Conservation (phyloP, 23 tunicate genomes). For the Botrylloides violaceus region DNA sequence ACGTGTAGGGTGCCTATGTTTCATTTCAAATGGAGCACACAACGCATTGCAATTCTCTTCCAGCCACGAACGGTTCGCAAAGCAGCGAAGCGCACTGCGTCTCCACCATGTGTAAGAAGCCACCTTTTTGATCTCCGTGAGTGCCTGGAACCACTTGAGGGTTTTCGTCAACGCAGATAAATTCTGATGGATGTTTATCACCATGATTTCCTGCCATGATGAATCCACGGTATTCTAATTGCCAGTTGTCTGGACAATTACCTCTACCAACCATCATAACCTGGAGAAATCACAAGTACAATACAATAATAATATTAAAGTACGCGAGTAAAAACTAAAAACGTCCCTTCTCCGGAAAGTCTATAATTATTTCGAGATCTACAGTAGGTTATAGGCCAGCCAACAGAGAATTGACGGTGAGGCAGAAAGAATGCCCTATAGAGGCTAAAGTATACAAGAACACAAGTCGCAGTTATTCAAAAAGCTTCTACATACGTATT, state of each 20-base stretch:
- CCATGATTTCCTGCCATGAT: constrained; percentile 37
- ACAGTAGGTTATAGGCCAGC: no score
- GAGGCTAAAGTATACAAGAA: no score
- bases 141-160: constrained; percentile 53
- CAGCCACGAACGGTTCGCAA: constrained; percentile 36
- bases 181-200: constrained; percentile 25
- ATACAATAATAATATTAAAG: no score
- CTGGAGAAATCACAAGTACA: no score
- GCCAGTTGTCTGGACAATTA: constrained; percentile 35
- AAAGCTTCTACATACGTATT: no score
- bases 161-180: constrained; percentile 29
- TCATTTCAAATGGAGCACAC: constrained; percentile 26
- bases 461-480: no score
- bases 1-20: no score
- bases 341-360: no score
- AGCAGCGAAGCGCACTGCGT: constrained; percentile 21
- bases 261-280: constrained; percentile 32
- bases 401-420: no score
- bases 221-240: constrained; percentile 32
- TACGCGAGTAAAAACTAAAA: no score
- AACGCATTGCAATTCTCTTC: constrained; percentile 34
- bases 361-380: no score
- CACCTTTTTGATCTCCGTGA: constrained; percentile 28
- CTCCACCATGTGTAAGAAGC: constrained; percentile 27
- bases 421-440: no score